A percentile compares a stretch with the other conserved stretches of the same genome.
These are phyloP conservation scores for Ptychodera flava DNA, from an alignment of 35 echinoderm and acorn worm genomes.

Conservation along the genomic window DNA sequence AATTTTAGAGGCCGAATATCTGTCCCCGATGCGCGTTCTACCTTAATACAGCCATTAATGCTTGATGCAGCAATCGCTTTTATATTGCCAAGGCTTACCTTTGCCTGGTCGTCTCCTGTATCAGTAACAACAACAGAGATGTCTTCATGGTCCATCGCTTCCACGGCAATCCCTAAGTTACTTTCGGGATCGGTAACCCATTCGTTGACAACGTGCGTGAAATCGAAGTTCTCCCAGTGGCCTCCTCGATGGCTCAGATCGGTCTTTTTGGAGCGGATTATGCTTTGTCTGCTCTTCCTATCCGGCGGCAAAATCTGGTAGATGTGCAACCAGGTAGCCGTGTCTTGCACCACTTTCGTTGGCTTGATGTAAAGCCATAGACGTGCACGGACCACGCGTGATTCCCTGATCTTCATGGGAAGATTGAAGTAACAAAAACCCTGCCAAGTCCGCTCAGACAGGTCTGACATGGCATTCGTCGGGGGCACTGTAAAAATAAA, in stretches of 20 bases:
- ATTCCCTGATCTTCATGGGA: too few relatives aligned
- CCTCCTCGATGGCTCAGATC: background rate
- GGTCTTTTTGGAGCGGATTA: background rate
- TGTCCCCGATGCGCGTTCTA: too few relatives aligned
- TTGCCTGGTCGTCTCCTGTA: background rate
- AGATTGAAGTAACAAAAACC: too few relatives aligned
- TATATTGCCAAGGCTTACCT: background rate
- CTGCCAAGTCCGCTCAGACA: too few relatives aligned
- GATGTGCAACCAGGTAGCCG: background rate
- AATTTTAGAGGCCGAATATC: too few relatives aligned
- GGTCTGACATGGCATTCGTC: too few relatives aligned
- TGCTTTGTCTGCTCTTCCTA: background rate
- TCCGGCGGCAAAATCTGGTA: background rate
- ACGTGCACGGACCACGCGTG: too few relatives aligned
- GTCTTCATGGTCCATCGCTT: background rate
- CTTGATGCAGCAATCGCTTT: too few relatives aligned
- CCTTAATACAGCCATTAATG: too few relatives aligned
- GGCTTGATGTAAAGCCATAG: background rate
- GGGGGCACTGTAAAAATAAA: too few relatives aligned
- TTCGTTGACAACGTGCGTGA: background rate
- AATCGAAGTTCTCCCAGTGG: background rate
- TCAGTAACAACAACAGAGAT: background rate
- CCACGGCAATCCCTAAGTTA: background rate
- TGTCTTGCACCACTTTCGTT: background rate
- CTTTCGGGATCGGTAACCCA: background rate